Percentiles rank a stretch among this genome's conserved stretches.
These are phyloP conservation scores for Solea senegalensis DNA, from an alignment of 2,113 vertebrate species.

Conservation along the genomic window DNA sequence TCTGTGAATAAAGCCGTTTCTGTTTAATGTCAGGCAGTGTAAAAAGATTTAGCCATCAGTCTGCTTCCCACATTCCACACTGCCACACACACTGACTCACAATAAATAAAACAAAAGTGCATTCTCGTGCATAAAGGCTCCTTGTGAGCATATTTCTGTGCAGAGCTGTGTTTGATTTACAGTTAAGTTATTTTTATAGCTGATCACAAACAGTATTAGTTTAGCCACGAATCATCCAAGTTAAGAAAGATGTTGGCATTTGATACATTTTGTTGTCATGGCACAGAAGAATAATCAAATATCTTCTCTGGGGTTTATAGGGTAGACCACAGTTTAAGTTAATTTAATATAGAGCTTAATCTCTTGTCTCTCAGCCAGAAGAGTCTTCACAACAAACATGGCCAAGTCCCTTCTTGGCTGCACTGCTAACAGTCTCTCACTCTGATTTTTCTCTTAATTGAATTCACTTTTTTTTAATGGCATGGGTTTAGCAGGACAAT, in stretches of 20 bases:
- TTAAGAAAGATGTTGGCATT: neutral
- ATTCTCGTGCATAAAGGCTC: neutral
- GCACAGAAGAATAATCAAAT: constrained; percentile 21
- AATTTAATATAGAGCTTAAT: constrained; percentile 12
- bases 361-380: constrained; percentile 12
- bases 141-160: neutral
- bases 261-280: constrained; percentile 21
- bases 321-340: constrained; percentile 24
- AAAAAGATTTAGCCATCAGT: constrained; percentile 17
- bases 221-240: constrained; percentile 15
- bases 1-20: constrained; percentile 32
- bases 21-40: constrained; percentile 26
- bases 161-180: constrained; percentile 32
- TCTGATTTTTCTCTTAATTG: constrained; percentile 1
- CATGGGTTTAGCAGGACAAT: neutral
- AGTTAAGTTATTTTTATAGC: constrained; percentile 2
- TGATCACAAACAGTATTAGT: constrained; percentile 27
- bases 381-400: neutral
- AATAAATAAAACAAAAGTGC: neutral
- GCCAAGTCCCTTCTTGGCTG: neutral
- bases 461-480: neutral
- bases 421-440: neutral
- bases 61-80: constrained; percentile 16
- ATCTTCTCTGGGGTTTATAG: constrained; percentile 9
- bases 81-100: neutral